Evolutionary conservation across 2,113 vertebrate species (phyloP).

Genomic region (Melospiza melodia): DNA sequence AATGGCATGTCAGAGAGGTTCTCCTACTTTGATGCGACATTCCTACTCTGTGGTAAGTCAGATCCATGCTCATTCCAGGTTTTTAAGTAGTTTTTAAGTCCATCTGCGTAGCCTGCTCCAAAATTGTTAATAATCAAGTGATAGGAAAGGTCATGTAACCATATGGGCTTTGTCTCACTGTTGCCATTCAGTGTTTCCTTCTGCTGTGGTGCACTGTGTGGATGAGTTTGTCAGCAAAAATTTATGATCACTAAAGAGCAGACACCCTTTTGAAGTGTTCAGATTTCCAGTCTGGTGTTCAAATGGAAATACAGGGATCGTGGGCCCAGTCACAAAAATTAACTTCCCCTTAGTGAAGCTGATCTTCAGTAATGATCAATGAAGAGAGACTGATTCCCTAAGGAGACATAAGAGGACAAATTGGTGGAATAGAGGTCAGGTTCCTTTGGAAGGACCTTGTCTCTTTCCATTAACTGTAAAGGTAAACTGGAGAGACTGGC

Average conservation of each 20-base stretch:
- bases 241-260: background rate
- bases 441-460: background rate
- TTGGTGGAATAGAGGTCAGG: background rate
- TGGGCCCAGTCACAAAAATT: background rate
- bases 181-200: background rate
- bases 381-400: background rate
- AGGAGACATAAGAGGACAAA: background rate
- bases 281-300: background rate
- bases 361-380: background rate
- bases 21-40: constrained; percentile 71
- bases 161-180: background rate
- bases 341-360: no score
- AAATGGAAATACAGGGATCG: background rate
- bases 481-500: background rate
- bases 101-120: background rate
- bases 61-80: background rate
- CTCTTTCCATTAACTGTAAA: background rate
- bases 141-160: background rate
- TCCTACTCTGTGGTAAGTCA: constrained; percentile 81
- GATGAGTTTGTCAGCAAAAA: background rate
- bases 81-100: background rate
- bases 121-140: background rate
- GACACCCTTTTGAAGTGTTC: background rate
- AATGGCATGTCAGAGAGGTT: constrained; percentile 35
- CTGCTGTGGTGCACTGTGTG: background rate